A percentile compares a stretch with the other conserved stretches of the same genome.
Evolutionary conservation across 2,888 invertebrate species (phyloP).

Genomic region (Apoderus coryli): DNA sequence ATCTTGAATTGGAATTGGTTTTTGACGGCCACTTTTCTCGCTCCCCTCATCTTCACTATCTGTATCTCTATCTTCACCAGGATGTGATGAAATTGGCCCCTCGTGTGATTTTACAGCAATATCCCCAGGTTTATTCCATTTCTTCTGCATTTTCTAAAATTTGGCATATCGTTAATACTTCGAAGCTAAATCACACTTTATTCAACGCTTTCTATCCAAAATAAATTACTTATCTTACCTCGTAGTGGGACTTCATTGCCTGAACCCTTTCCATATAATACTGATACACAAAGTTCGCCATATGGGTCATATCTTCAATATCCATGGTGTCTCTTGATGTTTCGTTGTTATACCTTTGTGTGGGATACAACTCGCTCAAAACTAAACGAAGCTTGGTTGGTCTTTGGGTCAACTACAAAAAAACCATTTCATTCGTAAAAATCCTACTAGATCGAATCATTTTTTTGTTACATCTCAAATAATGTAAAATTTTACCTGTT

Average conservation of each 20-base stretch:
- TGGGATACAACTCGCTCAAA: conserved; percentile 68
- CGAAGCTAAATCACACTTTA: too few relatives aligned
- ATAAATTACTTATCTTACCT: conserved; percentile 24
- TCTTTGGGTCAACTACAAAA: conserved; percentile 57
- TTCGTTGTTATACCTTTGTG: conserved; percentile 40
- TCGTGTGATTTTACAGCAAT: conserved; percentile 39
- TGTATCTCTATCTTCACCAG: conserved; percentile 46
- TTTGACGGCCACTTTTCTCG: conserved; percentile 19
- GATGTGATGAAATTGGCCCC: conserved; percentile 47
- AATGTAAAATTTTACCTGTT: conserved; percentile 65
- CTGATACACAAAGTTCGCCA: conserved; percentile 90
- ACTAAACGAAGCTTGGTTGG: conserved; percentile 68
- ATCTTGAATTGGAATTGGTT: conserved; percentile 31
- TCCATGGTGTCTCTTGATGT: conserved; percentile 40
- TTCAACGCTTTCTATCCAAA: conserved; percentile 6
- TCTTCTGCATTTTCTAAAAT: too few relatives aligned
- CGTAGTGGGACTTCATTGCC: conserved; percentile 39
- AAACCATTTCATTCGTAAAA: too few relatives aligned
- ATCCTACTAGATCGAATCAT: too few relatives aligned
- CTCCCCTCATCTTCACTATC: conserved; percentile 47
- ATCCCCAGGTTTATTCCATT: conserved; percentile 48
- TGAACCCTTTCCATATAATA: conserved; percentile 71
- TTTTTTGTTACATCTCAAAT: too few relatives aligned
- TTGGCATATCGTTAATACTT: too few relatives aligned
- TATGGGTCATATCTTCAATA: conserved; percentile 80